phyloP scores from a whole-genome alignment of 1,140 invertebrate genomes.

The Zaprionus capensis region DNA sequence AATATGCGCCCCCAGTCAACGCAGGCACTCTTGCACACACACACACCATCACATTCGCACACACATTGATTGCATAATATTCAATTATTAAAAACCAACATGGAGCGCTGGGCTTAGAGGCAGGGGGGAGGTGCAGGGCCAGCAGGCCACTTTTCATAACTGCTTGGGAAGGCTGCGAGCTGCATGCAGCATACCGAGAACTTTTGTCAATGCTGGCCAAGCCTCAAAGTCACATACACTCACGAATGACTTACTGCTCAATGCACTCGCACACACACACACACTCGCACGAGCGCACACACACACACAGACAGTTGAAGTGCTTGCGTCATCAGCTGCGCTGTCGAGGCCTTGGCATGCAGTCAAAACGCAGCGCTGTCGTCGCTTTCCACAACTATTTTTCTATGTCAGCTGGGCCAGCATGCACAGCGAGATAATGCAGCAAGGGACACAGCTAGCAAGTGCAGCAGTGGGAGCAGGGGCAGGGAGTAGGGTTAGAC shows the following conservation, averaged over 20 bases:
- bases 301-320: slow-evolving; percentile 31
- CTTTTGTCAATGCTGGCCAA: slow-evolving; percentile 74
- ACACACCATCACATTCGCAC: slow-evolving; percentile 7
- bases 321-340: slow-evolving; percentile 73
- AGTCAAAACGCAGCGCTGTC: slow-evolving; percentile 74
- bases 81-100: slow-evolving; percentile 73
- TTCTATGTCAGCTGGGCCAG: slow-evolving; percentile 71
- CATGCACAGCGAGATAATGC: slow-evolving; percentile 23
- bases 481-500: not conserved
- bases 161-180: slow-evolving; percentile 45
- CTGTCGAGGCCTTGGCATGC: slow-evolving; percentile 73
- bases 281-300: slow-evolving; percentile 30
- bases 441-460: slow-evolving; percentile 1
- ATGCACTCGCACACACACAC: slow-evolving; percentile 39
- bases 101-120: slow-evolving; percentile 15
- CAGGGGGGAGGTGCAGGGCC: not conserved
- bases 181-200: slow-evolving; percentile 36
- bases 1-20: slow-evolving; percentile 47
- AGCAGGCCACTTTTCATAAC: slow-evolving; percentile 71
- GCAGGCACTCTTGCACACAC: slow-evolving; percentile 30
- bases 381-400: slow-evolving; percentile 67
- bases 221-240: slow-evolving; percentile 62
- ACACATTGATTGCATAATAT: slow-evolving; percentile 71
- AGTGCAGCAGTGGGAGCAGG: not conserved
- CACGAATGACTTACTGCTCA: slow-evolving; percentile 53